Conservation (phyloP, 2,113 vertebrate genomes). For the Serilophus lunatus region DNA sequence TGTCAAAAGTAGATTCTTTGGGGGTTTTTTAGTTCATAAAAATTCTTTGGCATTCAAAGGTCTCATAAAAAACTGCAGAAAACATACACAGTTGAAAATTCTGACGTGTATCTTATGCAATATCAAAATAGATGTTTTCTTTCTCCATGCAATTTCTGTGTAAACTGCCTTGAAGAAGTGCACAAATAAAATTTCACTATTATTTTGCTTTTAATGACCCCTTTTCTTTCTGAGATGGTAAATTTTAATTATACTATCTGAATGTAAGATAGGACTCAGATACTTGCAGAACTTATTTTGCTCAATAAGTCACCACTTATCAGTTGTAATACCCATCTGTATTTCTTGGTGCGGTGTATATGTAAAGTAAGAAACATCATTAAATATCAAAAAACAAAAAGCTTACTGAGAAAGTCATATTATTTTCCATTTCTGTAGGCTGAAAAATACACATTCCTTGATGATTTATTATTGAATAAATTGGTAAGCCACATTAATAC, state of each 20-base stretch:
- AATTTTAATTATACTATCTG: not conserved
- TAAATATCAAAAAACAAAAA: not conserved
- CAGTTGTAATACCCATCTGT: not conserved
- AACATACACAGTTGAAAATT: not conserved
- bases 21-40: not conserved
- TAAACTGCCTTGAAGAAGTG: not conserved
- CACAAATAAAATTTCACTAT: not conserved
- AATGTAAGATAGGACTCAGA: not conserved
- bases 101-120: not conserved
- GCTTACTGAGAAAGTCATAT: not conserved
- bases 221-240: not conserved
- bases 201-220: not conserved
- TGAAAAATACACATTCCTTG: not conserved
- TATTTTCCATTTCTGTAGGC: not conserved
- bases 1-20: not conserved
- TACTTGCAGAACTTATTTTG: not conserved
- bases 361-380: not conserved
- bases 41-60: conserved; percentile 11
- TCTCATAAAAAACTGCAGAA: not conserved
- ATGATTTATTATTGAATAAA: not conserved
- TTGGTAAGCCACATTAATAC: not conserved
- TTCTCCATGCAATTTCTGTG: not conserved
- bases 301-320: not conserved
- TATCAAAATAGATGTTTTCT: not conserved
- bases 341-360: not conserved